A percentile compares a stretch with the other conserved stretches of the same genome.
Evolutionary conservation across 2,888 invertebrate genomes (phyloP).

Genomic region (Acronicta psi): DNA sequence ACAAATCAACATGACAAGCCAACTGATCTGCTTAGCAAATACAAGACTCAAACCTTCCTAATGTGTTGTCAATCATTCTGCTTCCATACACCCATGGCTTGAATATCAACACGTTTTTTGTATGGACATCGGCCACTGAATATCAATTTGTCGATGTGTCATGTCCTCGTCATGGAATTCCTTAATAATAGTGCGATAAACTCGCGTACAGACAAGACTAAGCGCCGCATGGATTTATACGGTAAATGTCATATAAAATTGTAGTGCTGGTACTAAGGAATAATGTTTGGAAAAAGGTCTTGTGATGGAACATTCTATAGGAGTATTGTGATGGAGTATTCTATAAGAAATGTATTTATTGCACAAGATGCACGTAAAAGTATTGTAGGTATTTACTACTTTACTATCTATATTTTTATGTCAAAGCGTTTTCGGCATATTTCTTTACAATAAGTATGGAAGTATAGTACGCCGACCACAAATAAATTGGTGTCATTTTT

Average conservation of each 20-base stretch:
- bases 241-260: background rate
- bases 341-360: background rate
- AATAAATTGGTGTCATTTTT: no score
- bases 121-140: conserved; percentile 65
- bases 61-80: conserved; percentile 86
- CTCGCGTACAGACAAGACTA: conserved; percentile 10
- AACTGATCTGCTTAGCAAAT: conserved; percentile 74
- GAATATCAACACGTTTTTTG: conserved; percentile 81
- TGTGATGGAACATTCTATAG: background rate
- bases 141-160: conserved; percentile 78
- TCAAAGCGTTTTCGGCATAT: no score
- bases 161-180: conserved; percentile 60
- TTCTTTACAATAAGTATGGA: no score
- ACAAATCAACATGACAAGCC: conserved; percentile 71
- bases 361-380: no score
- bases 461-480: no score
- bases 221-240: background rate
- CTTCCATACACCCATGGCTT: conserved; percentile 56
- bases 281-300: background rate
- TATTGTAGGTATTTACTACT: no score
- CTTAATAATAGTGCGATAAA: conserved; percentile 45
- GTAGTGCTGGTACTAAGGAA: background rate
- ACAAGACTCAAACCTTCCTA: conserved; percentile 74
- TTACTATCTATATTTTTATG: no score
- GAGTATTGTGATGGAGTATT: background rate